Percentiles rank a stretch among this genome's conserved stretches.
These are phyloP conservation scores for Zaprionus gabonicus DNA, from an alignment of 1,140 invertebrate species.

Conservation along the genomic window DNA sequence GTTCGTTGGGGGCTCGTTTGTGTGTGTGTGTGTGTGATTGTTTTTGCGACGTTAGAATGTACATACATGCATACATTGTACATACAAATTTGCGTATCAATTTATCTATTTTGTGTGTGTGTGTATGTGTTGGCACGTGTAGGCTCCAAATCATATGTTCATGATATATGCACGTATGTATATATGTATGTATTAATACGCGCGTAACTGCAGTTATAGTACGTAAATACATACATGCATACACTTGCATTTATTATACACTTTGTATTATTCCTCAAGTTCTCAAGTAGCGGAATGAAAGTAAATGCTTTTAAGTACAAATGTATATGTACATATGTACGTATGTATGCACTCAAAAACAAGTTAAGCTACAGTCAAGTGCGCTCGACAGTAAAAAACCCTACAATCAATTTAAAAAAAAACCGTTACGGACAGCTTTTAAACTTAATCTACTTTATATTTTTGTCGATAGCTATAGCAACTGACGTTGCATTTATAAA, in stretches of 20 bases:
- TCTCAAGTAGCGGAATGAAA: conserved; percentile 4
- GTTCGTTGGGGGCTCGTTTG: conserved; percentile 46
- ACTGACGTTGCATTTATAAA: neutral
- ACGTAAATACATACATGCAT: neutral
- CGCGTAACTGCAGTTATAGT: neutral
- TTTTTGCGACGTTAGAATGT: conserved; percentile 38
- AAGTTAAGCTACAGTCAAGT: neutral
- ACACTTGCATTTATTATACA: neutral
- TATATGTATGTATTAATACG: neutral
- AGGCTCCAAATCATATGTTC: conserved; percentile 8
- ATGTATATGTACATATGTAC: neutral
- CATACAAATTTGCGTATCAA: neutral
- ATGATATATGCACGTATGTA: conserved; percentile 2
- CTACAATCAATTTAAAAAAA: neutral
- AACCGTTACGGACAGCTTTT: neutral
- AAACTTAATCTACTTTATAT: neutral
- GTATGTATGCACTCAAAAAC: neutral
- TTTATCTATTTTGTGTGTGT: neutral
- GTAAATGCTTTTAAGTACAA: neutral
- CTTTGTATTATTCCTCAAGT: neutral
- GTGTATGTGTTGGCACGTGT: conserved; percentile 23
- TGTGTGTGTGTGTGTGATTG: conserved; percentile 26
- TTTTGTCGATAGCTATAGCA: neutral
- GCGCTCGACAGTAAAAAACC: neutral
- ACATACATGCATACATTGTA: neutral